Evolutionary conservation across 2,888 invertebrate species (phyloP).

Genomic region (Torymus texanus): DNA sequence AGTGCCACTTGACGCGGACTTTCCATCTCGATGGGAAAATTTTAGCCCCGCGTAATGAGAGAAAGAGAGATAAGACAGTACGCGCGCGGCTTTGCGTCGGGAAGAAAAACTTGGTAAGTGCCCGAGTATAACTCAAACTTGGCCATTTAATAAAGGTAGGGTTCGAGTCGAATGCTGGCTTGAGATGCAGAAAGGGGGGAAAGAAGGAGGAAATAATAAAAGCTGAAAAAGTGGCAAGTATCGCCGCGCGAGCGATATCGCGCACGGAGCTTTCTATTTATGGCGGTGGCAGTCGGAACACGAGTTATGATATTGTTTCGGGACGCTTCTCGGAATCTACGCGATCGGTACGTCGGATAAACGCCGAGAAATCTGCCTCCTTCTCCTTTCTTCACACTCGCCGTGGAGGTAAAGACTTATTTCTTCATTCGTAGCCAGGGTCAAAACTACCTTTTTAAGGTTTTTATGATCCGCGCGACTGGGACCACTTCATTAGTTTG

Average conservation of each 20-base stretch:
- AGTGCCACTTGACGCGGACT: conserved; percentile 7
- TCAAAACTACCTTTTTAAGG: conserved; percentile 65
- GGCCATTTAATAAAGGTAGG: conserved; percentile 14
- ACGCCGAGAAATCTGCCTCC: conserved; percentile 62
- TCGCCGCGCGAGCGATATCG: conserved; percentile 63
- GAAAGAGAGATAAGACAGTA: background rate
- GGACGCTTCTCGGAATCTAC: conserved; percentile 73
- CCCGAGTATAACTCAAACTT: background rate
- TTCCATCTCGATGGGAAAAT: conserved; percentile 24
- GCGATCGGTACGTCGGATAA: conserved; percentile 75
- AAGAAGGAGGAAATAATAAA: conserved; percentile 29
- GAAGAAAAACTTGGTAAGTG: background rate
- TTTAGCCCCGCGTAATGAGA: background rate
- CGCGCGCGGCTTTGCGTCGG: background rate
- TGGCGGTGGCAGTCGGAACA: conserved; percentile 69
- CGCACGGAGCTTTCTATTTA: conserved; percentile 70
- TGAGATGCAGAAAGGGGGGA: background rate
- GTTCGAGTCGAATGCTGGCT: background rate
- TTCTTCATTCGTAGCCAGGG: conserved; percentile 68
- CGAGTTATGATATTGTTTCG: conserved; percentile 75
- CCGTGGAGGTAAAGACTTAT: conserved; percentile 64
- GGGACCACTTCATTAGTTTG: conserved; percentile 69
- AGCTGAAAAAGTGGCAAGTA: conserved; percentile 48
- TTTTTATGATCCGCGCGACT: conserved; percentile 60
- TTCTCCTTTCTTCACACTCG: conserved; percentile 59